phyloP scores from a whole-genome alignment of 1,140 invertebrate species.

The Sinella curviseta region DNA sequence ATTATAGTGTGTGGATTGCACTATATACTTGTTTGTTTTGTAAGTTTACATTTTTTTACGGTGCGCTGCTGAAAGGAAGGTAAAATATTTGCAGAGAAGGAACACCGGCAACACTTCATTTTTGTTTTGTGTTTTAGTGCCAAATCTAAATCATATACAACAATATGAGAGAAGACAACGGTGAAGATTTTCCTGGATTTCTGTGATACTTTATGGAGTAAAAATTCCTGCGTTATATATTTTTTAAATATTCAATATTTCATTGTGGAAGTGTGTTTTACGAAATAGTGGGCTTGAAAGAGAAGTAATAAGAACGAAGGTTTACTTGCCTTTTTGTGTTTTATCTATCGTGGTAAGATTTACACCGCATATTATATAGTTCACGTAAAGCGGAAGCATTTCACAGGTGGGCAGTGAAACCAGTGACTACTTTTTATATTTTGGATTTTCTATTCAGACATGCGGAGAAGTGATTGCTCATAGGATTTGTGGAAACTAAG shows the following conservation, averaged over 20 bases:
- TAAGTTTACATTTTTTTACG: background rate
- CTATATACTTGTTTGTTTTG: background rate
- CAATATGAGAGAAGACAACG: background rate
- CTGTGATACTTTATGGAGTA: background rate
- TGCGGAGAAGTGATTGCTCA: conserved; percentile 9
- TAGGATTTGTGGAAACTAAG: conserved; percentile 14
- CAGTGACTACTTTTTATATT: background rate
- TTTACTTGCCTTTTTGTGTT: too few relatives aligned
- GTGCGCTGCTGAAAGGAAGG: too few relatives aligned
- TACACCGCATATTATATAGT: background rate
- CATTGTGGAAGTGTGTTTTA: too few relatives aligned
- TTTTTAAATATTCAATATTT: too few relatives aligned
- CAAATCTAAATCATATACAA: background rate
- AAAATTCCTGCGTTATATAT: background rate
- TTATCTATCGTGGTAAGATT: background rate
- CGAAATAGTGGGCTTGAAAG: background rate
- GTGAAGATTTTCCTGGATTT: background rate
- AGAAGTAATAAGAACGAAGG: too few relatives aligned
- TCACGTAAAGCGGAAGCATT: background rate
- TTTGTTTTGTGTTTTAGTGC: background rate
- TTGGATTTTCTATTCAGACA: conserved; percentile 12
- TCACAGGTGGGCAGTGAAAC: conserved; percentile 1
- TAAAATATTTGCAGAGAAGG: too few relatives aligned
- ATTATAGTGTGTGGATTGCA: too few relatives aligned
- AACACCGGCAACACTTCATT: background rate